These are phyloP conservation scores for Sakesphorus luctuosus DNA, from an alignment of 2,113 vertebrate species.

Conservation along the genomic window DNA sequence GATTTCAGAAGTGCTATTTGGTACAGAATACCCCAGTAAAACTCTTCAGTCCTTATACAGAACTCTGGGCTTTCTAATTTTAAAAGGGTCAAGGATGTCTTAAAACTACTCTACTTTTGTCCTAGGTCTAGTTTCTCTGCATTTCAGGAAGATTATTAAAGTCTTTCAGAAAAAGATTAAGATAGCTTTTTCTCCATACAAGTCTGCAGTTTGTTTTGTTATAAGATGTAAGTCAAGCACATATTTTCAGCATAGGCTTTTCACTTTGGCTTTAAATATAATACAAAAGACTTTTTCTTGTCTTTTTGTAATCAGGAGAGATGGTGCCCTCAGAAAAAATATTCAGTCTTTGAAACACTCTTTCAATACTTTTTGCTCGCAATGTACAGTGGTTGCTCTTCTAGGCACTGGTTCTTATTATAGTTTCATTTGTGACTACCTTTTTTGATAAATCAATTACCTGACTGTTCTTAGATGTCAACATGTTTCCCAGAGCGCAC, in stretches of 20 bases:
- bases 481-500: neutral
- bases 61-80: neutral
- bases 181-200: neutral
- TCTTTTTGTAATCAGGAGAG: neutral
- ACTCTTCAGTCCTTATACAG: neutral
- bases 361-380: neutral
- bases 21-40: neutral
- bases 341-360: neutral
- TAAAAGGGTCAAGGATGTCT: neutral
- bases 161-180: neutral
- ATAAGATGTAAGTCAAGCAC: neutral
- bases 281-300: neutral
- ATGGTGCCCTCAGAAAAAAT: neutral
- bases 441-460: neutral
- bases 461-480: neutral
- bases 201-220: neutral
- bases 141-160: neutral
- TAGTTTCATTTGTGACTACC: neutral
- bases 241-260: neutral
- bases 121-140: neutral
- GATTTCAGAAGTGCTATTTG: neutral
- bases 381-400: neutral
- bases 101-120: neutral
- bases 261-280: neutral
- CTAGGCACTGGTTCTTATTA: neutral